Conservation (phyloP, 2,113 vertebrate species). For the Lanius collurio region DNA sequence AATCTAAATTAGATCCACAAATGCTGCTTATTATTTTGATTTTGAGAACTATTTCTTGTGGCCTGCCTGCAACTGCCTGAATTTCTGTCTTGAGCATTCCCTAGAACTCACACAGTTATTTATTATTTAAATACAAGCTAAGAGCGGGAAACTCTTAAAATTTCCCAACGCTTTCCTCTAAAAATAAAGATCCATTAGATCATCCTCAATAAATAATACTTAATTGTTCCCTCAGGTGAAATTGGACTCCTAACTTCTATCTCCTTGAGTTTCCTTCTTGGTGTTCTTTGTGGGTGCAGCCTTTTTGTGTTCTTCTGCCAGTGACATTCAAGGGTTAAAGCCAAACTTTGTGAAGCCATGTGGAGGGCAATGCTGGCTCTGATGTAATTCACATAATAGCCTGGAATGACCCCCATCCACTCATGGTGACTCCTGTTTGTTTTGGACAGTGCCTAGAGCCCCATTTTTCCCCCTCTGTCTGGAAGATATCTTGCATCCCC, state of each 20-base stretch:
- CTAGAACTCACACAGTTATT: not conserved
- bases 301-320: not conserved
- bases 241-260: not conserved
- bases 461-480: not conserved
- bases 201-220: not conserved
- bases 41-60: not conserved
- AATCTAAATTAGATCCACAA: not conserved
- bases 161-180: conserved; percentile 10
- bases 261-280: not conserved
- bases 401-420: conserved; percentile 47
- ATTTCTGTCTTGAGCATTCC: not conserved
- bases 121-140: conserved; percentile 20
- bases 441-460: conserved; percentile 19
- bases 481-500: not conserved
- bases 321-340: conserved; percentile 1
- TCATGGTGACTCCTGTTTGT: conserved; percentile 43
- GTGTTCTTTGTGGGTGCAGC: not conserved
- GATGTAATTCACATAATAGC: not conserved
- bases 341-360: not conserved
- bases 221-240: conserved; percentile 30
- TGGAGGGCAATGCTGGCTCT: not conserved
- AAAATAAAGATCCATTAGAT: conserved; percentile 49
- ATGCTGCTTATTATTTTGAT: not conserved
- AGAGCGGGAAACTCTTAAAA: conserved; percentile 23
- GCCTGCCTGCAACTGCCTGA: not conserved